Evolutionary conservation across 2,797 vertebrate genomes (phyloP).

Genomic region (Danio albolineatus): DNA sequence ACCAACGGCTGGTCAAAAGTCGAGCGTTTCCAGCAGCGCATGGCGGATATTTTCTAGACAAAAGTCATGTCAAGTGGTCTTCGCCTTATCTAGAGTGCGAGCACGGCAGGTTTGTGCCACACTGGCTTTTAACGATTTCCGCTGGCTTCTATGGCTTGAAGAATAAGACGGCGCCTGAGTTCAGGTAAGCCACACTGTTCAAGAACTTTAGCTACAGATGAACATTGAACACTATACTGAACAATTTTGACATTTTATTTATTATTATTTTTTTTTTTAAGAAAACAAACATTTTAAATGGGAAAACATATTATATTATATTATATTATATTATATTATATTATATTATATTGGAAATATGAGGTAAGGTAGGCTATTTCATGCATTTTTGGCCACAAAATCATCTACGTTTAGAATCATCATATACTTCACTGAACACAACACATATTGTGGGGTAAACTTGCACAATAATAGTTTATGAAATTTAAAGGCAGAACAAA

Average conservation of each 20-base stretch:
- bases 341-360: too few relatives aligned
- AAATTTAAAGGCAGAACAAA: neutral
- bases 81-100: slow-evolving; percentile 95
- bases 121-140: slow-evolving; percentile 94
- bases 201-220: neutral
- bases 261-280: too few relatives aligned
- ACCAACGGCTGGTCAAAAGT: slow-evolving; percentile 72
- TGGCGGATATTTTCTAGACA: slow-evolving; percentile 82
- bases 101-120: slow-evolving; percentile 90
- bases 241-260: too few relatives aligned
- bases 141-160: slow-evolving; percentile 90
- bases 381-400: neutral
- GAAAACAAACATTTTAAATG: too few relatives aligned
- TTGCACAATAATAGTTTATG: neutral
- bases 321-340: too few relatives aligned
- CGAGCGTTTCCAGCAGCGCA: slow-evolving; percentile 69
- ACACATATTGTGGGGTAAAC: neutral
- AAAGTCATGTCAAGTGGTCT: slow-evolving; percentile 93
- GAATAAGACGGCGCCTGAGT: slow-evolving; percentile 86
- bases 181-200: slow-evolving; percentile 83
- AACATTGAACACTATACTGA: neutral
- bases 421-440: neutral
- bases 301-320: too few relatives aligned
- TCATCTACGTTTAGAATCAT: neutral
- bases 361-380: too few relatives aligned